Conservation (phyloP, 2,888 invertebrate genomes). For the Escarpia spicata region DNA sequence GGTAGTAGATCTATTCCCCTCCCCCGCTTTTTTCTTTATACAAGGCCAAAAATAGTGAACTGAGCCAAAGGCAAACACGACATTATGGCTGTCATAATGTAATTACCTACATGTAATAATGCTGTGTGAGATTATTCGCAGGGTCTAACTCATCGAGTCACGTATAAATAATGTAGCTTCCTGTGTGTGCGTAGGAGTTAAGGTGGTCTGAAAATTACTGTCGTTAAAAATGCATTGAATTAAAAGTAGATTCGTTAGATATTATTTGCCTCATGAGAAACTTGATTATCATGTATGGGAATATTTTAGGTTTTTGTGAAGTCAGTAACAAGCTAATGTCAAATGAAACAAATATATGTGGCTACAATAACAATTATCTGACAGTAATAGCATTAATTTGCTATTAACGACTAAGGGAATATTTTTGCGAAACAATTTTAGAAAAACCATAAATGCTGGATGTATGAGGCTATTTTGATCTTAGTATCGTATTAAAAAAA, state of each 20-base stretch:
- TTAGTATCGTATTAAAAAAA: neutral
- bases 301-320: too few relatives aligned
- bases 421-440: neutral
- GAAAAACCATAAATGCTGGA: neutral
- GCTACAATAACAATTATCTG: too few relatives aligned
- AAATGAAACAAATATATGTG: too few relatives aligned
- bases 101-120: neutral
- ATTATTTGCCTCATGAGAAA: too few relatives aligned
- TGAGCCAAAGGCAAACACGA: neutral
- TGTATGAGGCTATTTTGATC: neutral
- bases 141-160: neutral
- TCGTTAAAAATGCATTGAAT: neutral
- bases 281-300: too few relatives aligned
- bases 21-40: neutral
- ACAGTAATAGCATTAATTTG: too few relatives aligned
- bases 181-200: neutral
- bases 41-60: neutral
- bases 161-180: neutral
- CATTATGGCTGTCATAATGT: neutral
- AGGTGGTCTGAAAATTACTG: neutral
- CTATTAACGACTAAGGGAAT: too few relatives aligned
- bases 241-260: neutral
- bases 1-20: neutral
- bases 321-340: too few relatives aligned
- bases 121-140: neutral